Conservation (phyloP, 2,888 invertebrate genomes). For the Drosophila paranaensis region DNA sequence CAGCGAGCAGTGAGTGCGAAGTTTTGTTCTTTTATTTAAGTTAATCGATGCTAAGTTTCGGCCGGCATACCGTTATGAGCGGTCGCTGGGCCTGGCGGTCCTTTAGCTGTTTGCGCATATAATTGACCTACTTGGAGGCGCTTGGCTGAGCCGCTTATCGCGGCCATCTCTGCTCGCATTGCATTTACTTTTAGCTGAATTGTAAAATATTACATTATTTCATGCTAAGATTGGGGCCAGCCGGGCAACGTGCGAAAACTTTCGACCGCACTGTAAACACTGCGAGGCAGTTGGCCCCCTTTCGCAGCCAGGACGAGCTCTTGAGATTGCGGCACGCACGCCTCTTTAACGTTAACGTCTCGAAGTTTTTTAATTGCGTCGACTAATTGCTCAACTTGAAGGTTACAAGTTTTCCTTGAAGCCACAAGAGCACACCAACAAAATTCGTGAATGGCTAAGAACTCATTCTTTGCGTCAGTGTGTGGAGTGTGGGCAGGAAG, state of each 20-base stretch:
- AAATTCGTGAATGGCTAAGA: background rate
- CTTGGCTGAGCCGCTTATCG: slow-evolving; percentile 52
- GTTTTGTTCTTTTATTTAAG: slow-evolving; percentile 28
- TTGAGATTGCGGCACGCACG: slow-evolving; percentile 62
- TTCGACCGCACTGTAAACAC: slow-evolving; percentile 56
- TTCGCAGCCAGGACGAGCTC: slow-evolving; percentile 47
- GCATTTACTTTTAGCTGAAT: slow-evolving; percentile 54
- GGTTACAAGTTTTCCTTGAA: slow-evolving; percentile 57
- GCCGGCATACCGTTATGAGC: slow-evolving; percentile 25
- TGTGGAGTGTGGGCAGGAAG: background rate
- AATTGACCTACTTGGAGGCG: slow-evolving; percentile 69
- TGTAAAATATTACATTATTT: slow-evolving; percentile 77
- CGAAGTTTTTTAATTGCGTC: slow-evolving; percentile 47
- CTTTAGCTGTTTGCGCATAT: slow-evolving; percentile 60
- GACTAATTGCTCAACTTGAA: slow-evolving; percentile 59
- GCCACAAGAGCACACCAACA: background rate
- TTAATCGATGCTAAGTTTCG: slow-evolving; percentile 56
- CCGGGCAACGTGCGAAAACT: slow-evolving; percentile 47
- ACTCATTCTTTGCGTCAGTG: background rate
- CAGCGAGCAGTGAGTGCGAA: slow-evolving; percentile 35
- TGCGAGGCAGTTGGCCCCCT: slow-evolving; percentile 70
- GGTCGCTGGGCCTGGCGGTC: slow-evolving; percentile 22
- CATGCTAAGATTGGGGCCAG: slow-evolving; percentile 71
- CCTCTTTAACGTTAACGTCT: slow-evolving; percentile 1
- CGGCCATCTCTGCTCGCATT: slow-evolving; percentile 44